A percentile compares a stretch with the other conserved stretches of the same genome.
phyloP scores from a whole-genome alignment of 2,113 vertebrate species.

The Cyanistes caeruleus region DNA sequence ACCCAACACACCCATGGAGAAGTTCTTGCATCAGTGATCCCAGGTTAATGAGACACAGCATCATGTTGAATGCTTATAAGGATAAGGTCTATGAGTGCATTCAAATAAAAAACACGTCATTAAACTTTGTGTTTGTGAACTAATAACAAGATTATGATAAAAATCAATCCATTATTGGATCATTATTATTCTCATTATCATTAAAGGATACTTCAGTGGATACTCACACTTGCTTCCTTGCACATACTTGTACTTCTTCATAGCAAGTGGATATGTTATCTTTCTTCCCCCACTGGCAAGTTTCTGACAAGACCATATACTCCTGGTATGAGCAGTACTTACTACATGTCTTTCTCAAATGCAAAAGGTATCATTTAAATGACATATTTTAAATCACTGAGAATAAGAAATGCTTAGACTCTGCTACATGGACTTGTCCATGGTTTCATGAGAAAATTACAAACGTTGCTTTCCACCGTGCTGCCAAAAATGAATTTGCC shows the following conservation, averaged over 20 bases:
- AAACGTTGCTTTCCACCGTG: not conserved
- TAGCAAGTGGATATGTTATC: not conserved
- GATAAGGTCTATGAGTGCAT: not conserved
- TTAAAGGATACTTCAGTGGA: not conserved
- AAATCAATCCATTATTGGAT: too few species aligned
- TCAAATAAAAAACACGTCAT: not conserved
- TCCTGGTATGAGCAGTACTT: not conserved
- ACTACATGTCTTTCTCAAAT: not conserved
- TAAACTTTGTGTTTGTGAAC: too few species aligned
- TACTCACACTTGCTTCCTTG: not conserved
- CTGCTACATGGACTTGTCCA: not conserved
- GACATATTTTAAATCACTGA: not conserved
- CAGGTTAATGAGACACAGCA: not conserved
- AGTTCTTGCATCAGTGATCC: not conserved
- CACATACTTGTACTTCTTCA: not conserved
- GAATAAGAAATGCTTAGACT: not conserved
- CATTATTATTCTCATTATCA: not conserved
- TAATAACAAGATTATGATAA: too few species aligned
- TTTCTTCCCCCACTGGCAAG: not conserved
- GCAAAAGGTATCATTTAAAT: not conserved
- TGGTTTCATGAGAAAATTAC: not conserved
- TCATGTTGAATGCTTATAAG: not conserved
- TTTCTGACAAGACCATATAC: not conserved
- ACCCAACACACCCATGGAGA: not conserved
- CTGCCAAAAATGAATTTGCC: not conserved